A percentile compares a stretch with the other conserved stretches of the same genome.
These are phyloP conservation scores for Edolisoma coerulescens DNA, from an alignment of 2,113 vertebrate genomes.

Conservation along the genomic window DNA sequence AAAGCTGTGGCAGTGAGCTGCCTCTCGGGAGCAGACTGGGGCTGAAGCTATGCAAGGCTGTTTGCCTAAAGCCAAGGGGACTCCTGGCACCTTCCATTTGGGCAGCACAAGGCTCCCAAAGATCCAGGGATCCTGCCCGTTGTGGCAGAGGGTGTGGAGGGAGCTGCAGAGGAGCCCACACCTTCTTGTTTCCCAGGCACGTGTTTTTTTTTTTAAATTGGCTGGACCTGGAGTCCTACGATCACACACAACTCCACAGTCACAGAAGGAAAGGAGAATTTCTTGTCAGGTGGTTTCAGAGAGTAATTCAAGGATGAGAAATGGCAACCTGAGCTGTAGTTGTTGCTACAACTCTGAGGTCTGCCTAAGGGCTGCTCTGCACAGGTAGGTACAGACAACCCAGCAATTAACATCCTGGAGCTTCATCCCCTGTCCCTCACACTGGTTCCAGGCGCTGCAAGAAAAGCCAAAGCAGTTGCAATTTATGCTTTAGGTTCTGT, in stretches of 20 bases:
- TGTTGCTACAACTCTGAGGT: not conserved
- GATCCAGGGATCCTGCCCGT: not conserved
- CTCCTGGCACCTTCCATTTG: not conserved
- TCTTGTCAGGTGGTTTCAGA: not conserved
- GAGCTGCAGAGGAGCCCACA: not conserved
- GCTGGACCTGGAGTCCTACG: rapidly evolving
- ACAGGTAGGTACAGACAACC: not conserved
- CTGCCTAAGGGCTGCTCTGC: not conserved
- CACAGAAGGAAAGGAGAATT: not conserved
- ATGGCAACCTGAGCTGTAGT: not conserved
- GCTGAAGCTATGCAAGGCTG: not conserved
- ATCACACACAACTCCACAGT: not conserved
- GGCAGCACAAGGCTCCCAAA: not conserved
- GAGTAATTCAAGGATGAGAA: not conserved
- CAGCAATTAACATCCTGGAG: not conserved
- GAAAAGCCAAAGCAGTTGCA: not conserved
- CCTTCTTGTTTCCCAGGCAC: not conserved
- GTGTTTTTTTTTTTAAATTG: not conserved
- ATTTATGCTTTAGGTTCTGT: not conserved
- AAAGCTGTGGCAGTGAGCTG: not conserved
- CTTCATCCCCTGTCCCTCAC: not conserved
- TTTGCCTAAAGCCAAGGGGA: not conserved
- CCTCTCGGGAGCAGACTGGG: not conserved
- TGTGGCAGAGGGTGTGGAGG: not conserved
- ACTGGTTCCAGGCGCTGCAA: not conserved